Conservation (phyloP, 35 echinoderm and acorn worm genomes). For the Eucidaris tribuloides region DNA sequence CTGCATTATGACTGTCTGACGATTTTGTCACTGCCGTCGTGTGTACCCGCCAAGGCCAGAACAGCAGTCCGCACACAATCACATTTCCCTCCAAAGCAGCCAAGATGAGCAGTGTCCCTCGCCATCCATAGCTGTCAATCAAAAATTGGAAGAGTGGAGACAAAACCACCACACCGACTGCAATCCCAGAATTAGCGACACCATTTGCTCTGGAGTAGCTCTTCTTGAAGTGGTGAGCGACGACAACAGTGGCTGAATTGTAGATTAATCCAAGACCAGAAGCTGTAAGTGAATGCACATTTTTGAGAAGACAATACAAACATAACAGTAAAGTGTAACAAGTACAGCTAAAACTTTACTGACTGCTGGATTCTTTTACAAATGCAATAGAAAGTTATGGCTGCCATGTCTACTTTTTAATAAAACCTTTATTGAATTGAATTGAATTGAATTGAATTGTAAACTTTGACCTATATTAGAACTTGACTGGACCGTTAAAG, state of each 20-base stretch:
- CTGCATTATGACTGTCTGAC: neutral
- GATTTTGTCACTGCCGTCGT: too few species aligned
- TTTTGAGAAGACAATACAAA: too few species aligned
- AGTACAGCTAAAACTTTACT: too few species aligned
- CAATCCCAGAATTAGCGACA: slow-evolving; percentile 11
- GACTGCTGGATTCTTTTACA: too few species aligned
- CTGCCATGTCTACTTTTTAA: too few species aligned
- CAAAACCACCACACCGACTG: slow-evolving; percentile 18
- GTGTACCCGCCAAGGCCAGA: slow-evolving; percentile 4
- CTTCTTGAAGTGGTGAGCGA: slow-evolving; percentile 56
- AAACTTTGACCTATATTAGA: too few species aligned
- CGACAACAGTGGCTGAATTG: slow-evolving; percentile 2
- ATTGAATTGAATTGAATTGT: too few species aligned
- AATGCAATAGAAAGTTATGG: too few species aligned
- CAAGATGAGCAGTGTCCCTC: slow-evolving; percentile 35
- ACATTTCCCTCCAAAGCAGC: slow-evolving; percentile 4
- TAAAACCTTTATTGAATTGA: too few species aligned
- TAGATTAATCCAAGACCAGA: slow-evolving; percentile 12
- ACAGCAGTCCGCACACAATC: slow-evolving; percentile 13
- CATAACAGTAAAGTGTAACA: too few species aligned
- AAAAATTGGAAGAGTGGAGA: slow-evolving; percentile 38
- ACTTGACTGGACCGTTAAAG: too few species aligned
- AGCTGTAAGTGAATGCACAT: too few species aligned
- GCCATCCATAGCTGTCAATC: slow-evolving; percentile 46
- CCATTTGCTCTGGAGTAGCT: slow-evolving; percentile 45